A percentile compares a stretch with the other conserved stretches of the same genome.
Evolutionary conservation across 2,113 vertebrate genomes (phyloP).

Genomic region (Beaufortia kweichowensis): DNA sequence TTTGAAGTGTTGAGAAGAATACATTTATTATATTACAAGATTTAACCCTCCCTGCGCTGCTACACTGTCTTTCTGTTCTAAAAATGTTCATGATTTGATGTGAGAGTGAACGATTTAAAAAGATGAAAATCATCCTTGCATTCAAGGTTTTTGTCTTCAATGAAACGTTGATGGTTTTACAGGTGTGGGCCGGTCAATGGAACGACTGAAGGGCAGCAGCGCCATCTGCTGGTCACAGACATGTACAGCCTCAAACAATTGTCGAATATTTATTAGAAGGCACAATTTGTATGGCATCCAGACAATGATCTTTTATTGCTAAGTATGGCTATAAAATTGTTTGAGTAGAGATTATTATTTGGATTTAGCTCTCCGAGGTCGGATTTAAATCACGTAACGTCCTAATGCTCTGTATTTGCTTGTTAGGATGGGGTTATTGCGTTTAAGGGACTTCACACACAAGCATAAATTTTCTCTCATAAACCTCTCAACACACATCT

Average conservation of each 20-base stretch:
- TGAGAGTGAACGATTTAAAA: neutral
- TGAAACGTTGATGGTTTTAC: slow-evolving; percentile 7
- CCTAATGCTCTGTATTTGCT: slow-evolving; percentile 30
- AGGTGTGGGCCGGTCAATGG: neutral
- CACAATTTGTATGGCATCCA: slow-evolving; percentile 18
- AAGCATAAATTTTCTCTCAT: slow-evolving; percentile 43
- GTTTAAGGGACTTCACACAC: slow-evolving; percentile 14
- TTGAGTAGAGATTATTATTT: slow-evolving; percentile 27
- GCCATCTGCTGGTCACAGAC: slow-evolving; percentile 42
- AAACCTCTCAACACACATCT: slow-evolving; percentile 46
- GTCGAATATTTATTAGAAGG: slow-evolving; percentile 4
- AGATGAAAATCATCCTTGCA: neutral
- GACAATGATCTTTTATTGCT: slow-evolving; percentile 25
- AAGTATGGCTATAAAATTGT: slow-evolving; percentile 23
- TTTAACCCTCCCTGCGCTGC: too few relatives aligned
- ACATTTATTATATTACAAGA: too few relatives aligned
- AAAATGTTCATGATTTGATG: slow-evolving; percentile 1
- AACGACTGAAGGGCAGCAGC: slow-evolving; percentile 15
- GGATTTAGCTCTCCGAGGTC: slow-evolving; percentile 21
- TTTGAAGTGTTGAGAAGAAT: too few relatives aligned
- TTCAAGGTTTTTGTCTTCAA: neutral
- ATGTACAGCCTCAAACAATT: neutral
- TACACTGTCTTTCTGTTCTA: neutral
- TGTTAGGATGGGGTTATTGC: slow-evolving; percentile 28
- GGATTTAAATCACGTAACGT: slow-evolving; percentile 31